Evolutionary conservation across 2,113 vertebrate genomes (phyloP).

Genomic region (Trogon melanurus): DNA sequence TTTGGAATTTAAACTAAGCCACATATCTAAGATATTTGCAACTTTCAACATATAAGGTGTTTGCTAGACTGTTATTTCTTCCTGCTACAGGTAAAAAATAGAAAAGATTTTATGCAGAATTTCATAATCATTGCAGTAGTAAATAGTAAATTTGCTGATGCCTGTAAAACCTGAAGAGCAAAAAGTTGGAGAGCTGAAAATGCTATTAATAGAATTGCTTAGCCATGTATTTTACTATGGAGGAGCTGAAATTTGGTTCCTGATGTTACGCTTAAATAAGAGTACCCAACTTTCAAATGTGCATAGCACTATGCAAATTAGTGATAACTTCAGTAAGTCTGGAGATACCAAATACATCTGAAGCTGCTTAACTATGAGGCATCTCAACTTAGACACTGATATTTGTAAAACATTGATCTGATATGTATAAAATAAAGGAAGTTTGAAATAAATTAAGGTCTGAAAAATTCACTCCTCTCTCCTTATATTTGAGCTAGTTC

Average conservation of each 20-base stretch:
- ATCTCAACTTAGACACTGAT: neutral
- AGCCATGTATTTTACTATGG: neutral
- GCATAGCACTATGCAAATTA: neutral
- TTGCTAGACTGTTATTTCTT: neutral
- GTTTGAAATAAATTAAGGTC: neutral
- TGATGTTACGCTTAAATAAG: neutral
- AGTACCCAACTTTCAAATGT: neutral
- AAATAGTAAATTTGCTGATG: neutral
- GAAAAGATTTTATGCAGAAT: neutral
- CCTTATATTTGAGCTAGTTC: neutral
- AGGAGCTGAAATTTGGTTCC: neutral
- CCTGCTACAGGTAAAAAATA: neutral
- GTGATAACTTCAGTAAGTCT: neutral
- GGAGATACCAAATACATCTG: neutral
- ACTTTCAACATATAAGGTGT: neutral
- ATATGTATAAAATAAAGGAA: neutral
- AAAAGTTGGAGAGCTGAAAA: slow-evolving; percentile 3
- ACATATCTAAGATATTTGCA: neutral
- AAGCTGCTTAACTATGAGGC: neutral
- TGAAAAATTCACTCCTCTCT: neutral
- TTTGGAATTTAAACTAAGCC: neutral
- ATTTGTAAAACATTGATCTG: neutral
- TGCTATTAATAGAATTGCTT: neutral
- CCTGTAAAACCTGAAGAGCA: neutral
- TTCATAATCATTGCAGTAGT: neutral